Percentiles rank a stretch among this genome's conserved stretches.
Conservation (phyloP, 2,888 invertebrate species). For the Papilio protenor region DNA sequence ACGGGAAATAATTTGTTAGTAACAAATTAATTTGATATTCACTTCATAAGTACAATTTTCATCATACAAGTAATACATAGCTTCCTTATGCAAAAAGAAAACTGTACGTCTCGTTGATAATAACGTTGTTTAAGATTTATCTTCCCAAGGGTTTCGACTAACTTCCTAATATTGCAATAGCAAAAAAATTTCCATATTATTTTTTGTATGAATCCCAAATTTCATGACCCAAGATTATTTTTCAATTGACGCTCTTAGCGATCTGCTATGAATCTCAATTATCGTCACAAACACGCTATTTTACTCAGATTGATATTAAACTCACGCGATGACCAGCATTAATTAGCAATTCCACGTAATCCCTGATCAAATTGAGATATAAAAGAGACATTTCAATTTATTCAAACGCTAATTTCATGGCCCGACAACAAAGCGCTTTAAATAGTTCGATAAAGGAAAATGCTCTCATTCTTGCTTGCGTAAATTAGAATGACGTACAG, state of each 20-base stretch:
- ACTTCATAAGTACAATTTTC: background rate
- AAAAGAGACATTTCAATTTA: background rate
- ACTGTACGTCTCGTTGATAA: no score
- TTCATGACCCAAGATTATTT: constrained; percentile 16
- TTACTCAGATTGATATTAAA: constrained; percentile 21
- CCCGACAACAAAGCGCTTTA: constrained; percentile 11
- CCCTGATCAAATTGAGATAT: constrained; percentile 4
- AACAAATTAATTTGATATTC: background rate
- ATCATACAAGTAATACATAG: no score
- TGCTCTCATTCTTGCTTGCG: constrained; percentile 8
- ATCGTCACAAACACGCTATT: constrained; percentile 21
- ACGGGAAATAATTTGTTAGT: background rate
- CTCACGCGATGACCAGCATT: background rate
- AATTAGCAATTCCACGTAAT: constrained; percentile 33
- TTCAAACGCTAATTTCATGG: background rate
- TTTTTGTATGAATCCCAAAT: background rate
- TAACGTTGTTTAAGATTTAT: no score
- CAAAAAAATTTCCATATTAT: background rate
- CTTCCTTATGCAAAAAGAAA: no score
- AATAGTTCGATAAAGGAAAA: constrained; percentile 15
- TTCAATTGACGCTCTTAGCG: constrained; percentile 33
- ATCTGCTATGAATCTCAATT: constrained; percentile 43
- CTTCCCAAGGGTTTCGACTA: no score
- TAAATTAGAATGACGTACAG: constrained; percentile 7
- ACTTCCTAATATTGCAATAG: no score